Percentiles rank a stretch among this genome's conserved stretches.
Evolutionary conservation across 2,888 invertebrate genomes (phyloP).

Genomic region (Syrista parreyssii): DNA sequence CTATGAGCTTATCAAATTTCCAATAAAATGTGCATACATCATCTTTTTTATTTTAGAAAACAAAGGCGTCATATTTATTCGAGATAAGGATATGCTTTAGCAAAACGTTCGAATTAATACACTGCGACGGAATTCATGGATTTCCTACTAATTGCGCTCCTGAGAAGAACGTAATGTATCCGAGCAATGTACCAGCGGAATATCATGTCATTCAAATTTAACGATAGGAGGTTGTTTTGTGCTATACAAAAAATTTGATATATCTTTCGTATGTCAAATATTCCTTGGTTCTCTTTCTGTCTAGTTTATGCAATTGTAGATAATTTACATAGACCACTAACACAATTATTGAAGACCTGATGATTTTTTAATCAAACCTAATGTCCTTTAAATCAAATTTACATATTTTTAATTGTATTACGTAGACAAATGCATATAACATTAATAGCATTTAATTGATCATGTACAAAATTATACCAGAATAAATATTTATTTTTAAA

Average conservation of each 20-base stretch:
- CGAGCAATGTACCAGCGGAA: slow-evolving; percentile 65
- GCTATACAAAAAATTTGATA: too few relatives aligned
- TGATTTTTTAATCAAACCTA: too few relatives aligned
- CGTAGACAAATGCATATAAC: too few relatives aligned
- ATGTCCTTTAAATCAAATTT: too few relatives aligned
- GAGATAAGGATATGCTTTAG: slow-evolving; percentile 83
- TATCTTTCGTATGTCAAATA: too few relatives aligned
- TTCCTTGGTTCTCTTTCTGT: too few relatives aligned
- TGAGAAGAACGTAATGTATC: slow-evolving; percentile 71
- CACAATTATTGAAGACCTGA: too few relatives aligned
- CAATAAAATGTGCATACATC: background rate
- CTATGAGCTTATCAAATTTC: background rate
- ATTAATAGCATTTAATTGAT: background rate
- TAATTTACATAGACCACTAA: too few relatives aligned
- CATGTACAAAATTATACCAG: background rate
- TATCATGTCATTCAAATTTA: slow-evolving; percentile 36
- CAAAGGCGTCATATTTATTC: slow-evolving; percentile 71
- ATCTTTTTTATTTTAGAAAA: slow-evolving; percentile 58
- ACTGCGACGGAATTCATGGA: slow-evolving; percentile 74
- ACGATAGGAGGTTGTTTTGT: background rate
- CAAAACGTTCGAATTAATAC: slow-evolving; percentile 72
- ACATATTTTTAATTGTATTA: too few relatives aligned
- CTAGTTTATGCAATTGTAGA: too few relatives aligned
- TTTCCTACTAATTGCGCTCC: slow-evolving; percentile 74
- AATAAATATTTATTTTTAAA: slow-evolving; percentile 8